Evolutionary conservation across 2,113 vertebrate genomes (phyloP), one percentile per base, ranked within the genome.

Genomic region (Trematomus loennbergii): DNA sequence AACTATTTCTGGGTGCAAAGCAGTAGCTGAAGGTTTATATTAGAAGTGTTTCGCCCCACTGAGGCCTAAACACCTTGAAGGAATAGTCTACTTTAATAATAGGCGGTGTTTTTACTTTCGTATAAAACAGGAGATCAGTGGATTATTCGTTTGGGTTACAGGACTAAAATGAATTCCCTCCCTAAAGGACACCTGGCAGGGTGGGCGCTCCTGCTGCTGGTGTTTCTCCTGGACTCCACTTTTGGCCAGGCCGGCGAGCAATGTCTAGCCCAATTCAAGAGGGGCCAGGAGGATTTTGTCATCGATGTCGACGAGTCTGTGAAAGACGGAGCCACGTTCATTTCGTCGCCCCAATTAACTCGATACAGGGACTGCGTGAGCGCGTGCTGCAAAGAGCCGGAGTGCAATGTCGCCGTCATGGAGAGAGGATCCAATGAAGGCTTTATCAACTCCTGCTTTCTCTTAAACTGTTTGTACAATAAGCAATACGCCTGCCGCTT

Each of bases 391-490:
- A 91, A 93, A 60, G 76, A 95, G 0, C 72, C 89, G 0, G 10
- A 17, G 22, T 99, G 98, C 82, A 99, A 97, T 68, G 88, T 99
- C 85, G 98, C 97, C 29, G 90, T 99, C 12, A 96, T 98, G 92
- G 95, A 98, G 90, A 79, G 84, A 18, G 78, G 16, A 18, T 69
- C 9, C 0, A 87, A 79, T 13, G 81, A 85, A 0, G 92, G 87
- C 57, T 15, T 12, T 11, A 83, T 97, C 83, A 88, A 63, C 0
- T 84, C 94, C 77, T 99, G 98, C 90, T 98, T 96, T 83, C 96
- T 98, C 17, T 94, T 99, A 50, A 91, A 97, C 84, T 99, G 98
- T 57, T 89, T 98, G 48, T 97, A 98, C 55, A 96, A 97, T 75
- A 93, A 96, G 78, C 88, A 90, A 64, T 97, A 97, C 7, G 97